Evolutionary conservation across 2,113 vertebrate genomes (phyloP).

Genomic region (Girardinichthys multiradiatus): DNA sequence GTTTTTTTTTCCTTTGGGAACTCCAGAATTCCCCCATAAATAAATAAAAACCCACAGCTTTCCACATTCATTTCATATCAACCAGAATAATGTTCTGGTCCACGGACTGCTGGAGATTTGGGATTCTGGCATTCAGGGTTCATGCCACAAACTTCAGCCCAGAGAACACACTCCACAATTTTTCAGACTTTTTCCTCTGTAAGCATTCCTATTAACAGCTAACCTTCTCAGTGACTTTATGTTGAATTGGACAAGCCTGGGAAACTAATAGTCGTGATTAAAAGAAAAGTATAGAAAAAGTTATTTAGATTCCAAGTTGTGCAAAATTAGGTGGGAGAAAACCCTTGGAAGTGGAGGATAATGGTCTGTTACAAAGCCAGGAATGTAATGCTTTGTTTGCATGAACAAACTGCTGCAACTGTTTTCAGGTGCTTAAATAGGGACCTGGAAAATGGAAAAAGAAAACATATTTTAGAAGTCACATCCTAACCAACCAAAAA

Average conservation of each 20-base stretch:
- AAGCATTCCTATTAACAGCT: conserved; percentile 1
- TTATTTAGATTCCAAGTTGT: conserved; percentile 49
- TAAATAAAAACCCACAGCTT: too few relatives aligned
- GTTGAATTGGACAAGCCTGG: conserved; percentile 34
- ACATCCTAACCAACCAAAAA: too few relatives aligned
- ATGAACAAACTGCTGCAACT: conserved; percentile 9
- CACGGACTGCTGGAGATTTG: too few relatives aligned
- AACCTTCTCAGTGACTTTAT: conserved; percentile 27
- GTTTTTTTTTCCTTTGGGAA: too few relatives aligned
- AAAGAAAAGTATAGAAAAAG: conserved; percentile 5
- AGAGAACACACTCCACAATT: too few relatives aligned
- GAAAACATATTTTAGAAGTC: neutral
- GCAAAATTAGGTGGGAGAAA: conserved; percentile 58
- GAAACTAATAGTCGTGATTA: conserved; percentile 40
- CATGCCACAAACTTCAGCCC: too few relatives aligned
- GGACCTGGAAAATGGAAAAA: neutral
- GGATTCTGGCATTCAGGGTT: too few relatives aligned
- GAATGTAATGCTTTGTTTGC: conserved; percentile 48
- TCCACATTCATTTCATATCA: too few relatives aligned
- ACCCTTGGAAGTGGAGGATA: conserved; percentile 18
- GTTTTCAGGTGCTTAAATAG: neutral
- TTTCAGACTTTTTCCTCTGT: too few relatives aligned
- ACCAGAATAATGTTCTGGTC: too few relatives aligned
- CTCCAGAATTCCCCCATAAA: too few relatives aligned
- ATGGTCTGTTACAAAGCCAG: conserved; percentile 42